A percentile compares a stretch with the other conserved stretches of the same genome.
Conservation (phyloP, 2,113 vertebrate genomes). For the Rhodinocichla rosea region DNA sequence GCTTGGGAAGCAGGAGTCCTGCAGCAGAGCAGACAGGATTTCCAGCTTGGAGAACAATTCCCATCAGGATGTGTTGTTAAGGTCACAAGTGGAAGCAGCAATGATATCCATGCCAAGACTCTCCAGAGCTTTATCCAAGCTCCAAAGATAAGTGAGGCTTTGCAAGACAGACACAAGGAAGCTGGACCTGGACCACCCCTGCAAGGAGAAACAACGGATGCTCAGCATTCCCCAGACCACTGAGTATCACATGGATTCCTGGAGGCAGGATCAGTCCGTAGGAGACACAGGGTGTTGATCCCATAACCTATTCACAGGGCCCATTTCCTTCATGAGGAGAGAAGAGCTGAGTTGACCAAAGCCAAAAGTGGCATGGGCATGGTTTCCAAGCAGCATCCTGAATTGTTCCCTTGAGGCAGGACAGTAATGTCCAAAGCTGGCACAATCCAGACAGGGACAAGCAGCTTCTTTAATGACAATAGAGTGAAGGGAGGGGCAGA, state of each 20-base stretch:
- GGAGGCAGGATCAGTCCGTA: neutral
- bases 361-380: neutral
- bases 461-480: neutral
- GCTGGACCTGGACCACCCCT: neutral
- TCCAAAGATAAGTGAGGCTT: neutral
- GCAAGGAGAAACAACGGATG: neutral
- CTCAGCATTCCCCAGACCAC: neutral
- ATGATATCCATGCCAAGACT: neutral
- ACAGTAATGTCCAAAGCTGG: neutral
- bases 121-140: neutral
- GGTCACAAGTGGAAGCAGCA: neutral
- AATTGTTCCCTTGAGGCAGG: neutral
- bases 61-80: neutral
- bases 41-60: slow-evolving; percentile 36
- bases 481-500: neutral
- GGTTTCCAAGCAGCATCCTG: neutral
- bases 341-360: neutral
- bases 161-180: neutral
- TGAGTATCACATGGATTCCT: fast-evolving
- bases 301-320: too few species aligned
- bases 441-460: fast-evolving
- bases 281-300: neutral
- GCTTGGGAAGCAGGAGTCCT: neutral
- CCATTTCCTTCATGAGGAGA: neutral
- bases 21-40: slow-evolving; percentile 9